Evolutionary conservation across 2,888 invertebrate species (phyloP).

Genomic region (Diplolepis rosae): DNA sequence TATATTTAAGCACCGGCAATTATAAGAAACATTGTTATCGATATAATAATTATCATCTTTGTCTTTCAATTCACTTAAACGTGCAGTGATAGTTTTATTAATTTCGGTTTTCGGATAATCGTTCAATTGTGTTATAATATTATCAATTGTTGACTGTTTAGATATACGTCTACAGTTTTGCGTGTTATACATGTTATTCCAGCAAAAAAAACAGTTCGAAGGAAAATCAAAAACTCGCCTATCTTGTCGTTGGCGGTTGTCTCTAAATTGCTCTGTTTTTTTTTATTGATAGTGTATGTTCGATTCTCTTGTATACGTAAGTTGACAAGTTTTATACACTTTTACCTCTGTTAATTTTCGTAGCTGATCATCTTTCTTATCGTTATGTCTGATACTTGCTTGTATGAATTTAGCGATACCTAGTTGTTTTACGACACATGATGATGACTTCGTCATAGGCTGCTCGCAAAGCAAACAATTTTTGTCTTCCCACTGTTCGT

Average conservation of each 20-base stretch:
- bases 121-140: constrained; percentile 32
- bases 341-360: too few relatives aligned
- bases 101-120: constrained; percentile 21
- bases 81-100: constrained; percentile 31
- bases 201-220: too few relatives aligned
- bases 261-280: constrained; percentile 33
- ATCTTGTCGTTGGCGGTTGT: too few relatives aligned
- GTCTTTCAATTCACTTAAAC: constrained; percentile 25
- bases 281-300: constrained; percentile 33
- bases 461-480: constrained; percentile 28
- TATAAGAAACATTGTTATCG: constrained; percentile 31
- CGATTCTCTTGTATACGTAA: too few relatives aligned
- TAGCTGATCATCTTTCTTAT: too few relatives aligned
- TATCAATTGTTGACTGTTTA: constrained; percentile 24
- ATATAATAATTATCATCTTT: constrained; percentile 33
- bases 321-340: too few relatives aligned
- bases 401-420: constrained; percentile 23
- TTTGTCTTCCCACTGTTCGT: neutral
- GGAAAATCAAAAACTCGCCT: too few relatives aligned
- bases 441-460: constrained; percentile 1
- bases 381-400: too few relatives aligned
- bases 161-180: neutral
- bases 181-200: neutral
- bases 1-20: neutral
- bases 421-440: constrained; percentile 30